Percentiles rank a stretch among this genome's conserved stretches.
These are phyloP conservation scores for Spisula solida DNA, from an alignment of 2,888 invertebrate genomes.

Conservation along the genomic window DNA sequence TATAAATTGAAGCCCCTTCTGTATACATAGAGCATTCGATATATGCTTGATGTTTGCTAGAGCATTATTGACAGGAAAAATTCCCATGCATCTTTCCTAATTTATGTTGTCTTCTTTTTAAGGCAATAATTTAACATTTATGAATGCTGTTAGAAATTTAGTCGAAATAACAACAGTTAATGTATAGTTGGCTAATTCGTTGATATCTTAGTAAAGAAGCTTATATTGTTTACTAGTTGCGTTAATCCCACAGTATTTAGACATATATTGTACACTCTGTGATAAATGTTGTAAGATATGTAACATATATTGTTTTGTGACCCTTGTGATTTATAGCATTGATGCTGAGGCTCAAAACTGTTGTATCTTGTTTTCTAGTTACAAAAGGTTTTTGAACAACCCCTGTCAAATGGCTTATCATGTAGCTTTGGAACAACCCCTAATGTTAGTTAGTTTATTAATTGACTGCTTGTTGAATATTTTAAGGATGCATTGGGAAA, in stretches of 20 bases:
- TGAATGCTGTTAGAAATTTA: background rate
- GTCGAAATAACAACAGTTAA: background rate
- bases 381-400: too few species aligned
- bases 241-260: background rate
- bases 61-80: constrained; percentile 7
- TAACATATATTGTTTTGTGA: background rate
- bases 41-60: constrained; percentile 16
- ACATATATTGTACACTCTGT: background rate
- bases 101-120: background rate
- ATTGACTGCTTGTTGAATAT: too few species aligned
- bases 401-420: too few species aligned
- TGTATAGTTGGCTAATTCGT: background rate
- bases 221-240: constrained; percentile 1
- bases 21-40: constrained; percentile 6
- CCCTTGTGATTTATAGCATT: background rate
- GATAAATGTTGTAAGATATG: background rate
- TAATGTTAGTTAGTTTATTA: too few species aligned
- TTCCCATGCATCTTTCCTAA: background rate
- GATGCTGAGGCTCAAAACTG: background rate
- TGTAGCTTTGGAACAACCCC: too few species aligned
- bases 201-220: background rate
- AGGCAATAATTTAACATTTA: background rate
- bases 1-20: background rate
- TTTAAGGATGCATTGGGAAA: too few species aligned
- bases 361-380: too few species aligned